Base-by-base conservation (phyloP, 2,888 invertebrate species). In the Agrilus mali region DNA sequence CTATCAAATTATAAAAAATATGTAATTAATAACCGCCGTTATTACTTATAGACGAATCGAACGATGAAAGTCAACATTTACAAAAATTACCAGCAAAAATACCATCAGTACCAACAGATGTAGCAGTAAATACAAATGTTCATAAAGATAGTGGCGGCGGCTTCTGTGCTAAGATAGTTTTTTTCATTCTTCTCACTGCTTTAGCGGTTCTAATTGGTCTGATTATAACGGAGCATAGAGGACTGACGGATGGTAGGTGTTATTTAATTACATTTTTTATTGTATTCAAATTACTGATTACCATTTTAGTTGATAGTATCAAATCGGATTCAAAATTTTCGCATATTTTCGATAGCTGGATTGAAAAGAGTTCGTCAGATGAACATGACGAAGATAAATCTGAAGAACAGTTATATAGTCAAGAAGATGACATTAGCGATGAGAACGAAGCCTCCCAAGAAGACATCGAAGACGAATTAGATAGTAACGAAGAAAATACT, bases 141-240 rank as follows among this genome's bases (percentile, higher is more conserved):
- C 77, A 84, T 40, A 79, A 82, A 53, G 86, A 87, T 35, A 78
- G 75, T 53, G 86, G 86, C 36, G 88, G 87, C 31, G 85, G 86
- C 60, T 80, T 85, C 74, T 86, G 86, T 65, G 85, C 87, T 32
- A 86, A 86, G 68, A 71, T 88, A 43, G 75, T 88, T 55, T 89
- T 89, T 66, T 86, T 88, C 60, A 68, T 78, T 2, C 67, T 89
- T 20, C 71, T 88, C 52, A 79, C 80, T 39, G 74, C 81, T 43
- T 72, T 89, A 31, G 65, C 82, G 46, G 78, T 81, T 38, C 73
- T 86, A 45, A 77, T 87, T 60, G 85, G 84, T 45, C 65, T 88
- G 41, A 86, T 87, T 47, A 82, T 87, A 55, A 66, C 83, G 46
- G 86, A 87, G 67, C 82, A 86, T 61, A 76, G 85, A 60, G 87